These are phyloP conservation scores for Hippasteria phrygiana DNA, from an alignment of 53 echinoderm and acorn worm species.

Conservation along the genomic window DNA sequence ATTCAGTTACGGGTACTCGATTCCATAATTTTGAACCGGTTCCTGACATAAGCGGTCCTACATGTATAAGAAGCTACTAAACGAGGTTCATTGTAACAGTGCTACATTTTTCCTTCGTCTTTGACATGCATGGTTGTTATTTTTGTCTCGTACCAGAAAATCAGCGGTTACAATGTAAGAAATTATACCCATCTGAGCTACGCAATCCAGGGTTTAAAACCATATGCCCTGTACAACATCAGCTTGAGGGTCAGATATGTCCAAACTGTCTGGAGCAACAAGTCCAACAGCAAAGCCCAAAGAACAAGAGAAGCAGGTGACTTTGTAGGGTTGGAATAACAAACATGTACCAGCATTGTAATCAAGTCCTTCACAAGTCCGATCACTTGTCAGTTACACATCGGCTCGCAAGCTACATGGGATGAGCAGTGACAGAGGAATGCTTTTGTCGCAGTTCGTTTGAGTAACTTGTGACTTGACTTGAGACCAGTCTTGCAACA, in stretches of 20 bases:
- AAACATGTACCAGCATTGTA: too few relatives aligned
- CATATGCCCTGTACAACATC: neutral
- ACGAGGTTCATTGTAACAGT: too few relatives aligned
- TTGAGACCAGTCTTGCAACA: too few relatives aligned
- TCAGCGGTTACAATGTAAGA: neutral
- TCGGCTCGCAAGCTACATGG: too few relatives aligned
- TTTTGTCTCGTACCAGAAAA: neutral
- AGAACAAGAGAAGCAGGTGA: constrained; percentile 12
- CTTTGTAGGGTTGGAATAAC: neutral
- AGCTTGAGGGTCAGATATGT: neutral
- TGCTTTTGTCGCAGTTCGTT: too few relatives aligned
- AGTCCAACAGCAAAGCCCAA: neutral
- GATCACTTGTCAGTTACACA: neutral
- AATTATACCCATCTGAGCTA: neutral
- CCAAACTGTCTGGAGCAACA: neutral
- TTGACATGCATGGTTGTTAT: neutral
- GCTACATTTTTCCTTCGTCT: neutral
- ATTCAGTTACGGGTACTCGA: too few relatives aligned
- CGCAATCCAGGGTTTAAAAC: neutral
- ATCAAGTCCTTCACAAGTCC: neutral
- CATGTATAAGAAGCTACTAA: too few relatives aligned
- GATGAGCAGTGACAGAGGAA: too few relatives aligned
- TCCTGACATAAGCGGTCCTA: too few relatives aligned
- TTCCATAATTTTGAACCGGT: too few relatives aligned
- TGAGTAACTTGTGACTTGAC: too few relatives aligned